A percentile compares a stretch with the other conserved stretches of the same genome.
phyloP scores from a whole-genome alignment of 1,140 invertebrate genomes.

The Dreissena polymorpha region DNA sequence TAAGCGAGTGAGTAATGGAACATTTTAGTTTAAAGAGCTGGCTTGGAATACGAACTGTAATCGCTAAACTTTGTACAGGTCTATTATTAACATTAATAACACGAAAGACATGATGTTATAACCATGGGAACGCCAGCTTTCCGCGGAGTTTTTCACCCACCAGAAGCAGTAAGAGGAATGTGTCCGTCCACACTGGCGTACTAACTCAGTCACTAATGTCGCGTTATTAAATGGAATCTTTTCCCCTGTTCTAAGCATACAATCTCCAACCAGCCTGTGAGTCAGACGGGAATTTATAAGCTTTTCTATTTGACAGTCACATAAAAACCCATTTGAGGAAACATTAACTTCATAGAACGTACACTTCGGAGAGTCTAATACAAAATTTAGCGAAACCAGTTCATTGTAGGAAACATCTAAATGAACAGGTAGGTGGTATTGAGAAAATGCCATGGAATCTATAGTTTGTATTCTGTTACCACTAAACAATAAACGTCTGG shows the following conservation, averaged over 20 bases:
- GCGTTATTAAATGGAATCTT: slow-evolving; percentile 16
- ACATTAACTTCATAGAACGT: slow-evolving; percentile 40
- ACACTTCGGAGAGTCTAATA: slow-evolving; percentile 44
- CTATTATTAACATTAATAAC: too few relatives aligned
- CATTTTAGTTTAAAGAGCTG: too few relatives aligned
- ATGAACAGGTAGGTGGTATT: slow-evolving; percentile 35
- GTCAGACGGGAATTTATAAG: slow-evolving; percentile 24
- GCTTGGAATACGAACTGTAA: too few relatives aligned
- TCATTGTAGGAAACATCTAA: slow-evolving; percentile 36
- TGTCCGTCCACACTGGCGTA: slow-evolving; percentile 23
- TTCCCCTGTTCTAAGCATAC: slow-evolving; percentile 15
- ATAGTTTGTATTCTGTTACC: slow-evolving; percentile 39
- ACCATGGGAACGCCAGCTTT: too few relatives aligned
- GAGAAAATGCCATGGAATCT: slow-evolving; percentile 32
- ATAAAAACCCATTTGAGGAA: slow-evolving; percentile 45
- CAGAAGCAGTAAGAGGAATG: slow-evolving; percentile 40
- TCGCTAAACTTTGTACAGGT: too few relatives aligned
- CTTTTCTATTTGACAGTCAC: slow-evolving; percentile 49
- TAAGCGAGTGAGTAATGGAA: too few relatives aligned
- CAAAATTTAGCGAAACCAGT: slow-evolving; percentile 35
- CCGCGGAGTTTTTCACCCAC: slow-evolving; percentile 13
- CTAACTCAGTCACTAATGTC: slow-evolving; percentile 8
- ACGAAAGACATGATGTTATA: too few relatives aligned
- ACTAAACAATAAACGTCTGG: slow-evolving; percentile 33
- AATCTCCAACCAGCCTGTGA: slow-evolving; percentile 13